phyloP scores from a whole-genome alignment of 2,888 invertebrate genomes.

The Campoplex capitator region DNA sequence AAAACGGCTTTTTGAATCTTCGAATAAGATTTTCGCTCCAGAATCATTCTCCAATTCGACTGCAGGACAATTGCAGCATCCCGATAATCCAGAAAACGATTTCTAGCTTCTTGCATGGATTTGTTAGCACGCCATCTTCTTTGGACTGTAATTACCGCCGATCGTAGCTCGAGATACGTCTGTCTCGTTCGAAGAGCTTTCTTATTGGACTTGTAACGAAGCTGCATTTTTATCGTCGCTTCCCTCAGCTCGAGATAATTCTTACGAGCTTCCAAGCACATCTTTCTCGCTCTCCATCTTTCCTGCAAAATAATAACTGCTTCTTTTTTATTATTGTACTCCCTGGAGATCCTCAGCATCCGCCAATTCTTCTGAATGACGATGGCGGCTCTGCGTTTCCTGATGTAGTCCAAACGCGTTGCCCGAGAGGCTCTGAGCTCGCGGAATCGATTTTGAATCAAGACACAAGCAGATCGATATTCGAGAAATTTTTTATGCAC shows the following conservation, averaged over 20 bases:
- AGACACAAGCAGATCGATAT: constrained; percentile 33
- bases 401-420: constrained; percentile 60
- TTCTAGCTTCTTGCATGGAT: constrained; percentile 64
- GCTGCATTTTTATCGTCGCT: constrained; percentile 84
- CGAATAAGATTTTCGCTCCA: constrained; percentile 48
- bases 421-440: constrained; percentile 54
- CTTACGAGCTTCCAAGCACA: constrained; percentile 22
- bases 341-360: constrained; percentile 56
- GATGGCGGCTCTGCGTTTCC: constrained; percentile 77
- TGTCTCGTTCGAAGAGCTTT: constrained; percentile 73
- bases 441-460: constrained; percentile 72
- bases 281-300: constrained; percentile 67
- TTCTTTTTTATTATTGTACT: constrained; percentile 63
- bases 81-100: constrained; percentile 39
- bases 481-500: constrained; percentile 48
- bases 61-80: constrained; percentile 77
- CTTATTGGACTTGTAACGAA: constrained; percentile 83
- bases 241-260: constrained; percentile 74
- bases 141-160: constrained; percentile 82
- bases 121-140: constrained; percentile 80
- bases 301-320: constrained; percentile 73
- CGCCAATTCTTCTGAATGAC: constrained; percentile 84
- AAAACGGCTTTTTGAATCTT: constrained; percentile 75
- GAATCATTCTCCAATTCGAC: constrained; percentile 71
- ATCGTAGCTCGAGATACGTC: constrained; percentile 75